phyloP scores from a whole-genome alignment of 37 sponge, comb jelly and placozoan species.

The Mnemiopsis leidyi region DNA sequence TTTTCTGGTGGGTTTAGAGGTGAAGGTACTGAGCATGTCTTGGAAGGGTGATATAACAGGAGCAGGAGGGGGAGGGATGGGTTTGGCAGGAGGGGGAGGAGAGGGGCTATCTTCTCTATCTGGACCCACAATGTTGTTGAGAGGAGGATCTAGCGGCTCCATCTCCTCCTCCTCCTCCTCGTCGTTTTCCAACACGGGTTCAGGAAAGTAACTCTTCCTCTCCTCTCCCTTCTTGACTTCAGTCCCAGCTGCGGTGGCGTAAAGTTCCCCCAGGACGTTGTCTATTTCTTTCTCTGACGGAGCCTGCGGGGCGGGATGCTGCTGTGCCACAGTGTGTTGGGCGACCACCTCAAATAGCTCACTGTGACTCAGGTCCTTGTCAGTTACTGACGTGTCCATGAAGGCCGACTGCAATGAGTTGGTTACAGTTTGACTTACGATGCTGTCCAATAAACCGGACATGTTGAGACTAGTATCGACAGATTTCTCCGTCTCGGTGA shows the following conservation, averaged over 20 bases:
- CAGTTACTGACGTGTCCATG: neutral
- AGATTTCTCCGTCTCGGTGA: neutral
- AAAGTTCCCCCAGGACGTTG: slow-evolving; percentile 7
- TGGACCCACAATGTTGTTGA: neutral
- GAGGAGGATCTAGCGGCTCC: slow-evolving; percentile 17
- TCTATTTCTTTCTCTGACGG: slow-evolving; percentile 7
- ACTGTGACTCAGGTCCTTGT: slow-evolving; percentile 33
- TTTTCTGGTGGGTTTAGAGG: neutral
- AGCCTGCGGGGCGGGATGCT: neutral
- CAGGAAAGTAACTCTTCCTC: neutral
- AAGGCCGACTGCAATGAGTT: neutral
- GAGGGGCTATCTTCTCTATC: neutral
- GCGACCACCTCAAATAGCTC: slow-evolving; percentile 37
- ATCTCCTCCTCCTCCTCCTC: slow-evolving; percentile 10
- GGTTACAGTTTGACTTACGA: neutral
- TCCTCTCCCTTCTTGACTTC: neutral
- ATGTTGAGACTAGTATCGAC: slow-evolving; percentile 34
- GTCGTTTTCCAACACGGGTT: neutral
- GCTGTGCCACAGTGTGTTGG: neutral
- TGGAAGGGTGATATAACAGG: slow-evolving; percentile 11
- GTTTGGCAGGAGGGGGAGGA: neutral
- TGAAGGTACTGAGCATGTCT: slow-evolving; percentile 48
- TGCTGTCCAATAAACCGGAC: slow-evolving; percentile 28
- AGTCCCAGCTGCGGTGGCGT: neutral
- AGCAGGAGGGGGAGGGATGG: neutral